A percentile compares a stretch with the other conserved stretches of the same genome.
Conservation (phyloP, 2,888 invertebrate species). For the Drosophila barbarae region DNA sequence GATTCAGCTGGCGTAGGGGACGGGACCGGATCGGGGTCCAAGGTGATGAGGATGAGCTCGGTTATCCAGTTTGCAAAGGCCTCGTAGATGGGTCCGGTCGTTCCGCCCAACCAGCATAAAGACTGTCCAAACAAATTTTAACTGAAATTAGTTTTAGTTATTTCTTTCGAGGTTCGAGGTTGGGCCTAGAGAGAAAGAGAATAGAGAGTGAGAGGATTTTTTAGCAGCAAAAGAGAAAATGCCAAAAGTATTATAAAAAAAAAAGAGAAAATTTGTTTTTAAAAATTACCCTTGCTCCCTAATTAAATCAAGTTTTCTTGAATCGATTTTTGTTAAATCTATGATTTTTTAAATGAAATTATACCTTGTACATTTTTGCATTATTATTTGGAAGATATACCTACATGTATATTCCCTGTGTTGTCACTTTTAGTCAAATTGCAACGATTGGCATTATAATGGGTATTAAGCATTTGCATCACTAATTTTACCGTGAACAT, state of each 20-base stretch:
- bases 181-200: slow-evolving; percentile 8
- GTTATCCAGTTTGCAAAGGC: slow-evolving; percentile 93
- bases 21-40: slow-evolving; percentile 40
- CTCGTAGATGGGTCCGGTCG: slow-evolving; percentile 76
- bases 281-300: slow-evolving; percentile 27
- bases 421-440: slow-evolving; percentile 33
- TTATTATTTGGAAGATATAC: slow-evolving; percentile 23
- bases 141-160: slow-evolving; percentile 66
- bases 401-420: slow-evolving; percentile 17
- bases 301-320: slow-evolving; percentile 34
- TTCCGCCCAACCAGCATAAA: slow-evolving; percentile 59
- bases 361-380: slow-evolving; percentile 14
- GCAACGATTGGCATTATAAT: slow-evolving; percentile 45
- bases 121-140: slow-evolving; percentile 66
- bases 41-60: slow-evolving; percentile 83
- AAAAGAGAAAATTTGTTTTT: slow-evolving; percentile 42
- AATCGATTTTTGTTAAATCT: slow-evolving; percentile 47
- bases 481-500: slow-evolving; percentile 7
- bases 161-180: slow-evolving; percentile 22
- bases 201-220: slow-evolving; percentile 12
- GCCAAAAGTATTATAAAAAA: slow-evolving; percentile 69
- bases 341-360: slow-evolving; percentile 39
- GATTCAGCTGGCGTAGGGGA: slow-evolving; percentile 19
- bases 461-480: slow-evolving; percentile 43
- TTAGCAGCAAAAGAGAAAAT: slow-evolving; percentile 53